Conservation (phyloP, 1,140 invertebrate genomes). For the Drosophila kanapiae region DNA sequence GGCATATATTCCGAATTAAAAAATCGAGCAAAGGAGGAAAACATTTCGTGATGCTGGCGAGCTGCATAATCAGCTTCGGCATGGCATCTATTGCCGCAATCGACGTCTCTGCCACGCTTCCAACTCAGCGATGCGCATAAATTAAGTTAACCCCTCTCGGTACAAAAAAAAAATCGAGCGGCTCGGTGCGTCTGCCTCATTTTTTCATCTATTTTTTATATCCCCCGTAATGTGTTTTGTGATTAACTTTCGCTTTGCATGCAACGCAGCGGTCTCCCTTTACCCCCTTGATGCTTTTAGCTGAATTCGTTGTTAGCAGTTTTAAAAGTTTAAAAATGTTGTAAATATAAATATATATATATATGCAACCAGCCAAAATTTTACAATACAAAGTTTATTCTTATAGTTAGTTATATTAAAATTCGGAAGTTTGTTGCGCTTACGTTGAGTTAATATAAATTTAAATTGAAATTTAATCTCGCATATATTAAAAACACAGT, state of each 20-base stretch:
- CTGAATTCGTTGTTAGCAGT: not conserved
- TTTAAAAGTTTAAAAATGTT: slow-evolving; percentile 13
- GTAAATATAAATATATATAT: too few relatives aligned
- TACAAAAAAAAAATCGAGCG: slow-evolving; percentile 52
- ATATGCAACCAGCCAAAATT: not conserved
- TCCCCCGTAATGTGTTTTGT: slow-evolving; percentile 78
- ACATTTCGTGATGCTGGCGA: slow-evolving; percentile 52
- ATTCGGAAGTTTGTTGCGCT: too few relatives aligned
- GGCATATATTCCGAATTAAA: slow-evolving; percentile 82
- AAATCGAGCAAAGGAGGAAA: slow-evolving; percentile 50
- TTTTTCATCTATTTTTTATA: slow-evolving; percentile 75
- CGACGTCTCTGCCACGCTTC: slow-evolving; percentile 68
- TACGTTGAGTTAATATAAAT: too few relatives aligned
- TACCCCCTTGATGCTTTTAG: slow-evolving; percentile 25
- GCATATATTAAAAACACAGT: too few relatives aligned
- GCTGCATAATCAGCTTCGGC: slow-evolving; percentile 71
- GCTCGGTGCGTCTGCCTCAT: slow-evolving; percentile 70
- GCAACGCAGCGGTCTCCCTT: slow-evolving; percentile 53
- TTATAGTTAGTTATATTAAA: not conserved
- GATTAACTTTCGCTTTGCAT: slow-evolving; percentile 84
- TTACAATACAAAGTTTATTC: not conserved
- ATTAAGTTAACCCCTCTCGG: slow-evolving; percentile 81
- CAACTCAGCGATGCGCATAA: slow-evolving; percentile 72
- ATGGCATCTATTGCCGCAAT: slow-evolving; percentile 32
- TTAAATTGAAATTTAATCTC: too few relatives aligned